Percentiles rank a stretch among this genome's conserved stretches.
Evolutionary conservation across 2,797 vertebrate genomes (phyloP).

Genomic region (Margarornis squamiger): DNA sequence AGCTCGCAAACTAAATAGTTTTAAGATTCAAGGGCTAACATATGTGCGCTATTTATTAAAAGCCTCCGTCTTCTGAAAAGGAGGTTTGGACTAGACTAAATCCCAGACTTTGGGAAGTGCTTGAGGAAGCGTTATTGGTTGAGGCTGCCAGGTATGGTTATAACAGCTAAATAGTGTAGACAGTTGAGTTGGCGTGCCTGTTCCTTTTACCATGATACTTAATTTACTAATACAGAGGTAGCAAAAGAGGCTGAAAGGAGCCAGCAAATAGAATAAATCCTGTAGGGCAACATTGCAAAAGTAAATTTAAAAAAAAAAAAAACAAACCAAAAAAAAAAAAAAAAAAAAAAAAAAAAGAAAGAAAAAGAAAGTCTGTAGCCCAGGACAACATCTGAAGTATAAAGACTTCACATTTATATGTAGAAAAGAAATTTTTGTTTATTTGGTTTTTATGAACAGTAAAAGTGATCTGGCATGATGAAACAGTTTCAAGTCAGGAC

Average conservation of each 20-base stretch:
- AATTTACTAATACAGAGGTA: neutral
- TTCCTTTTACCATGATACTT: neutral
- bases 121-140: neutral
- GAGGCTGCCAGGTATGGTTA: neutral
- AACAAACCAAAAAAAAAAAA: fast-evolving
- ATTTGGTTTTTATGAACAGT: neutral
- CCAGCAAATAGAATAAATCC: neutral
- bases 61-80: neutral
- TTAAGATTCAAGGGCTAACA: neutral
- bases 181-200: neutral
- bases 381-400: neutral
- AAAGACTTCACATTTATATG: neutral
- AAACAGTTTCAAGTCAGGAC: neutral
- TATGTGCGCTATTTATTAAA: neutral
- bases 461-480: neutral
- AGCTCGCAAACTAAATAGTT: neutral
- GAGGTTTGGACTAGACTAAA: neutral
- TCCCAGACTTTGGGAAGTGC: neutral
- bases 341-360: neutral
- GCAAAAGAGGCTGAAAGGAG: neutral
- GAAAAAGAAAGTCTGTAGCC: neutral
- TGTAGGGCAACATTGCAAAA: neutral
- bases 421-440: neutral
- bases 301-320: neutral
- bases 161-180: neutral